Evolutionary conservation across 2,113 vertebrate species (phyloP).

Genomic region (Pteropus alecto): DNA sequence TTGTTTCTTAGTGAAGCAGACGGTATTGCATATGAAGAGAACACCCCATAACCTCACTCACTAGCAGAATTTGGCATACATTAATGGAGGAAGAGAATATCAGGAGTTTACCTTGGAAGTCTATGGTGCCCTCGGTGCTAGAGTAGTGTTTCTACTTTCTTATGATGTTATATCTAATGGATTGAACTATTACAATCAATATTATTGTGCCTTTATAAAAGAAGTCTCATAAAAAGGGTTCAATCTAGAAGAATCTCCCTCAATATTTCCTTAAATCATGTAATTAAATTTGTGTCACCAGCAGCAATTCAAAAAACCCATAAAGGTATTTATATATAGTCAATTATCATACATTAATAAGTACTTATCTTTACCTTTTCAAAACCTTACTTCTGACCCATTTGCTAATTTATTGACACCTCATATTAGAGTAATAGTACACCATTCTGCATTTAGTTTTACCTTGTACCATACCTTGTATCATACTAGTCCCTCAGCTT

Average conservation of each 20-base stretch:
- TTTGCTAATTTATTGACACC: not conserved
- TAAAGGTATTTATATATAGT: not conserved
- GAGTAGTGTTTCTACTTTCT: not conserved
- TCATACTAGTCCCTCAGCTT: not conserved
- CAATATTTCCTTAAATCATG: not conserved
- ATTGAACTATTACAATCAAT: not conserved
- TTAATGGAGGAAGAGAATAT: not conserved
- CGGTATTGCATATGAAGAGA: not conserved
- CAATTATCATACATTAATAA: not conserved
- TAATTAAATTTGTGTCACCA: not conserved
- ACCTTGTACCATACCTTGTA: rapidly evolving
- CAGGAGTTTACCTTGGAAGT: not conserved
- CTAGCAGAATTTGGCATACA: rapidly evolving
- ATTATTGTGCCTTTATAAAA: not conserved
- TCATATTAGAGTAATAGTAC: not conserved
- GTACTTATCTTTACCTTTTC: not conserved
- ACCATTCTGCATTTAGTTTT: not conserved
- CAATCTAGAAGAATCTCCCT: not conserved
- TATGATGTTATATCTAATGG: not conserved
- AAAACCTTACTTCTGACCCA: not conserved
- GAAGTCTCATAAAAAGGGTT: not conserved
- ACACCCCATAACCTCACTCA: not conserved
- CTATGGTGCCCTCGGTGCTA: rapidly evolving
- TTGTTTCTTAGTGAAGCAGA: not conserved
- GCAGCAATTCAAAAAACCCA: not conserved